Evolutionary conservation across 2,797 vertebrate genomes (phyloP).

Genomic region (Cygnus olor): DNA sequence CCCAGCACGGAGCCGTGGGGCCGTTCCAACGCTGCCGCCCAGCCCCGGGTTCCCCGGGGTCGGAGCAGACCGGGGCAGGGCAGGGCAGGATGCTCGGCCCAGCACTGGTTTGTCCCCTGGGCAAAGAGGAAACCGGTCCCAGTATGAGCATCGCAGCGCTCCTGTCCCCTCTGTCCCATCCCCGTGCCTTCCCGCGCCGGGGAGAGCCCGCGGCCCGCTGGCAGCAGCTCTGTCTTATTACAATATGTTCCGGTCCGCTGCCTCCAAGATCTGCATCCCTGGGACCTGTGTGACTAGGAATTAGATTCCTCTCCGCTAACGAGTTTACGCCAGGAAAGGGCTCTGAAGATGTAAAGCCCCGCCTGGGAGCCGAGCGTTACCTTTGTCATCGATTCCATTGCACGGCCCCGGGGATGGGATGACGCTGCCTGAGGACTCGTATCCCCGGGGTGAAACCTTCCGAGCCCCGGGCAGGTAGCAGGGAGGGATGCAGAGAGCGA

Average conservation of each 20-base stretch:
- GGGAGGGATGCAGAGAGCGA: background rate
- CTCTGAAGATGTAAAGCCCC: slow-evolving; percentile 10
- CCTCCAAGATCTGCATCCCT: slow-evolving; percentile 35
- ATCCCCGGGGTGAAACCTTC: background rate
- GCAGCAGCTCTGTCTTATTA: slow-evolving; percentile 44
- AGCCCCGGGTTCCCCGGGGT: background rate
- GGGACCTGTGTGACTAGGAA: slow-evolving; percentile 31
- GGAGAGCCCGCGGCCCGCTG: background rate
- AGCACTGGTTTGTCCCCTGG: too few species aligned
- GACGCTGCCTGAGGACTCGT: background rate
- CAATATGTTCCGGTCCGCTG: slow-evolving; percentile 30
- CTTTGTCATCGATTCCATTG: slow-evolving; percentile 28
- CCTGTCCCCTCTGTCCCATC: background rate
- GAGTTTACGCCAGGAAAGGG: slow-evolving; percentile 19
- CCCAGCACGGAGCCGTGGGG: background rate
- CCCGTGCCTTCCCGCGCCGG: background rate
- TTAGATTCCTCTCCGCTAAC: background rate
- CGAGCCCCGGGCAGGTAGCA: background rate
- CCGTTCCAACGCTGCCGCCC: background rate
- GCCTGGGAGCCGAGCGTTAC: background rate
- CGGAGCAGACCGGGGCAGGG: background rate
- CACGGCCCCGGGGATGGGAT: background rate
- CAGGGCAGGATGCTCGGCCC: too few species aligned
- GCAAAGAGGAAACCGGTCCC: background rate
- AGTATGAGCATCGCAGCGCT: background rate